Evolutionary conservation across 1,140 invertebrate genomes (phyloP).

Genomic region (Probaryconus sp.): DNA sequence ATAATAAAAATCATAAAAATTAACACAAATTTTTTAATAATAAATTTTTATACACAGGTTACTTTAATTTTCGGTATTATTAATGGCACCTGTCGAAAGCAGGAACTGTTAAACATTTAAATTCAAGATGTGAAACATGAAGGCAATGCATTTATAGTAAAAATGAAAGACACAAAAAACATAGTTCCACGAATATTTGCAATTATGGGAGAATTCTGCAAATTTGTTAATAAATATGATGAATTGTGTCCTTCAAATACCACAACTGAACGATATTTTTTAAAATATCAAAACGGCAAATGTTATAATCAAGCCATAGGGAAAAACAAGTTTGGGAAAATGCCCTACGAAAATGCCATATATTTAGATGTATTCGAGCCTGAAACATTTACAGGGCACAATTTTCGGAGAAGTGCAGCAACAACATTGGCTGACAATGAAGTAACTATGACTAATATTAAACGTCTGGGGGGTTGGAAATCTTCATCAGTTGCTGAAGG

Average conservation of each 20-base stretch:
- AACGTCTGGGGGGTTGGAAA: slow-evolving; percentile 1
- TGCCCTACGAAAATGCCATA: slow-evolving; percentile 34
- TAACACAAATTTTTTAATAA: too few relatives aligned
- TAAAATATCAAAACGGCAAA: slow-evolving; percentile 32
- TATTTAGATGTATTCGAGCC: slow-evolving; percentile 37
- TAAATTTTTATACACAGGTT: slow-evolving; percentile 35
- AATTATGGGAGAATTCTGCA: slow-evolving; percentile 11
- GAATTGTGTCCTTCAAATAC: not conserved
- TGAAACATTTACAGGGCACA: slow-evolving; percentile 44
- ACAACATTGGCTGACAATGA: not conserved
- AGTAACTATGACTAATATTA: not conserved
- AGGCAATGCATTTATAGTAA: slow-evolving; percentile 8
- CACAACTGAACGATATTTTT: not conserved
- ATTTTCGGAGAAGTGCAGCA: slow-evolving; percentile 26
- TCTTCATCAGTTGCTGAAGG: not conserved
- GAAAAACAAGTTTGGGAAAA: slow-evolving; percentile 43
- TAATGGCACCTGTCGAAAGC: slow-evolving; percentile 16
- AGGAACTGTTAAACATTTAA: slow-evolving; percentile 29
- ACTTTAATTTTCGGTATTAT: slow-evolving; percentile 40
- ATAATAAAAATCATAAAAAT: too few relatives aligned
- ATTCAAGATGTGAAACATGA: slow-evolving; percentile 20
- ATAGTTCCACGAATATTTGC: slow-evolving; percentile 15
- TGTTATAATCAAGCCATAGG: slow-evolving; percentile 42
- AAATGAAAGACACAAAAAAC: slow-evolving; percentile 23
- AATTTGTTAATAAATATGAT: slow-evolving; percentile 19